Percentiles rank a stretch among this genome's conserved stretches.
These are phyloP conservation scores for Xenops minutus DNA, from an alignment of 2,797 vertebrate genomes.

Conservation along the genomic window DNA sequence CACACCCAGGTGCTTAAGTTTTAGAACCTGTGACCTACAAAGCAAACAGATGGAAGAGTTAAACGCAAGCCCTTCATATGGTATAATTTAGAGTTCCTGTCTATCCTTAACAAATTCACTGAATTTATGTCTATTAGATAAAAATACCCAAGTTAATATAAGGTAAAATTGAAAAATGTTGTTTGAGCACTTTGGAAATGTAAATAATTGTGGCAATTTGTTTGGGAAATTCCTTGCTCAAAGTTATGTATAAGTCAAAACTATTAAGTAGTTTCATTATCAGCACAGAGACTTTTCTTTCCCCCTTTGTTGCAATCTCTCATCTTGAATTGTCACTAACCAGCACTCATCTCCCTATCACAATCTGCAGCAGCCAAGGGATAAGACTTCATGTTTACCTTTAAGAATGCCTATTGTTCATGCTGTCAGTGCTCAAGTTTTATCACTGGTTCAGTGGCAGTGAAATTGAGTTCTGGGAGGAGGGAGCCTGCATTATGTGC, in stretches of 20 bases:
- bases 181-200: not conserved
- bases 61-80: not conserved
- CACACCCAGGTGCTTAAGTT: not conserved
- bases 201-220: not conserved
- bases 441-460: not conserved
- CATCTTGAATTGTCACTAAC: not conserved
- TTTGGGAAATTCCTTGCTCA: not conserved
- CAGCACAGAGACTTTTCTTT: not conserved
- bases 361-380: not conserved
- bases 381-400: conserved; percentile 20
- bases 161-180: not conserved
- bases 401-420: not conserved
- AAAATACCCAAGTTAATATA: not conserved
- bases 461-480: not conserved
- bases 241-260: not conserved
- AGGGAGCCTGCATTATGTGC: not conserved
- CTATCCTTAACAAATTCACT: not conserved
- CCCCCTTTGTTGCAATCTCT: not conserved
- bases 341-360: not conserved
- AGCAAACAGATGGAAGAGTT: not conserved
- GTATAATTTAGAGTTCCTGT: not conserved
- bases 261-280: not conserved
- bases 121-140: not conserved
- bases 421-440: not conserved
- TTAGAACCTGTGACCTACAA: not conserved